Percentiles rank a stretch among this genome's conserved stretches.
phyloP scores from a whole-genome alignment of 2,113 vertebrate species.

The Channa maculata region DNA sequence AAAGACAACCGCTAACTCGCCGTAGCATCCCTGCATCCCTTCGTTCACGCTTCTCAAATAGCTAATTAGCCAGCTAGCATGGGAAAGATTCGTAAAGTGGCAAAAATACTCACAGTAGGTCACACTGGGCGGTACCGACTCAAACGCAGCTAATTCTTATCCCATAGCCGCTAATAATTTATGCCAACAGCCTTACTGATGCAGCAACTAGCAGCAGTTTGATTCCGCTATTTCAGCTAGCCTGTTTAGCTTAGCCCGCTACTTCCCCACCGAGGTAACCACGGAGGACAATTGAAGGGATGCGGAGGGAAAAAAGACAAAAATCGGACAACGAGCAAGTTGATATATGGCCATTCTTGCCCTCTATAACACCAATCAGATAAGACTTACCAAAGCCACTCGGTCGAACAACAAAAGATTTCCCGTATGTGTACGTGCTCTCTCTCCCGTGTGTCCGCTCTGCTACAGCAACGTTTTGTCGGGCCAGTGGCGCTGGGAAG shows the following conservation, averaged over 20 bases:
- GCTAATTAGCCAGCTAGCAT: slow-evolving; percentile 72
- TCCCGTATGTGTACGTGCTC: slow-evolving; percentile 23
- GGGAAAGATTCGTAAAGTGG: slow-evolving; percentile 12
- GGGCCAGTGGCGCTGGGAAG: slow-evolving; percentile 72
- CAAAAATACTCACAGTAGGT: slow-evolving; percentile 6
- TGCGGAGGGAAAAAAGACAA: slow-evolving; percentile 46
- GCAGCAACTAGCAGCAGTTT: background rate
- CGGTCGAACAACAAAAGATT: slow-evolving; percentile 42
- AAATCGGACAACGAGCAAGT: slow-evolving; percentile 49
- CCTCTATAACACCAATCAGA: slow-evolving; percentile 24
- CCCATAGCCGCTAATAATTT: too few relatives aligned
- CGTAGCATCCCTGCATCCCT: slow-evolving; percentile 73
- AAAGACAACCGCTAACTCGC: slow-evolving; percentile 57
- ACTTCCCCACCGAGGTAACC: slow-evolving; percentile 58
- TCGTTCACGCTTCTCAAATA: slow-evolving; percentile 53
- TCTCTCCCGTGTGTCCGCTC: slow-evolving; percentile 47
- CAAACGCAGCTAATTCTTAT: background rate
- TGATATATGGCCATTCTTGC: slow-evolving; percentile 51
- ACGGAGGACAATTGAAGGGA: slow-evolving; percentile 77
- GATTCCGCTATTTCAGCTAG: slow-evolving; percentile 48
- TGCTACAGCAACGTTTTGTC: slow-evolving; percentile 68
- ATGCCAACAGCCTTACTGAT: background rate
- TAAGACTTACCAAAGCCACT: slow-evolving; percentile 69
- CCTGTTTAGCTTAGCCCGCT: slow-evolving; percentile 72
- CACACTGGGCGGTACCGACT: background rate